Percentiles rank a stretch among this genome's conserved stretches.
Conservation (phyloP, 1,140 invertebrate species). For the Ceratina japonica region DNA sequence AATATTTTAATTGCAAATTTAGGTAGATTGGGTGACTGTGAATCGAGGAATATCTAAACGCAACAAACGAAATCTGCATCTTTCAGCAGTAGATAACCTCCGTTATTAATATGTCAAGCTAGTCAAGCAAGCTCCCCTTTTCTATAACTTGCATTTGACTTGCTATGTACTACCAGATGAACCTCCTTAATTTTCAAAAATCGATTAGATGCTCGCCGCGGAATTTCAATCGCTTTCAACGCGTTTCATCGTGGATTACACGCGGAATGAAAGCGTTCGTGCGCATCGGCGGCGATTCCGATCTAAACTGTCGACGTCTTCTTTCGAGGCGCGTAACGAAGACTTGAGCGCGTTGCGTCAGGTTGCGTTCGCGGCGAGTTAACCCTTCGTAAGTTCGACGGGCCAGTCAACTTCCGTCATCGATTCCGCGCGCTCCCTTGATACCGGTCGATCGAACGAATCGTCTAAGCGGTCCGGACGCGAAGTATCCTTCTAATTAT, state of each 20-base stretch:
- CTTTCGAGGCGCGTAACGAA: background rate
- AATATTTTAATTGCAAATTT: too few relatives aligned
- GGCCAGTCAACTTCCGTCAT: background rate
- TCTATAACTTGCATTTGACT: too few relatives aligned
- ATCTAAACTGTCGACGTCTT: background rate
- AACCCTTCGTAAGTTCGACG: background rate
- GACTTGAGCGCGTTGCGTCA: background rate
- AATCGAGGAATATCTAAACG: too few relatives aligned
- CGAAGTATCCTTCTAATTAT: slow-evolving; percentile 49
- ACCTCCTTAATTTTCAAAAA: too few relatives aligned
- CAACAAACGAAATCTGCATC: too few relatives aligned
- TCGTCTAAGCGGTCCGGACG: slow-evolving; percentile 16
- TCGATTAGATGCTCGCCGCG: background rate
- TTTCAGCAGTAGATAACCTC: too few relatives aligned
- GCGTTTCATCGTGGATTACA: background rate
- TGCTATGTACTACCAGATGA: too few relatives aligned
- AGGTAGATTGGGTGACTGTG: too few relatives aligned
- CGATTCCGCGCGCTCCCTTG: background rate
- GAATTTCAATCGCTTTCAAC: background rate
- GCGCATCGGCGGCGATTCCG: background rate
- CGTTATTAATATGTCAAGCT: too few relatives aligned
- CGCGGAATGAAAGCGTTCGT: too few relatives aligned
- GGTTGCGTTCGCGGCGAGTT: background rate
- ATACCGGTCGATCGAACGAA: slow-evolving; percentile 16
- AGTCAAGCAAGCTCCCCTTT: too few relatives aligned